Evolutionary conservation across 2,797 vertebrate species (phyloP).

Genomic region (Anomalospiza imberbis): DNA sequence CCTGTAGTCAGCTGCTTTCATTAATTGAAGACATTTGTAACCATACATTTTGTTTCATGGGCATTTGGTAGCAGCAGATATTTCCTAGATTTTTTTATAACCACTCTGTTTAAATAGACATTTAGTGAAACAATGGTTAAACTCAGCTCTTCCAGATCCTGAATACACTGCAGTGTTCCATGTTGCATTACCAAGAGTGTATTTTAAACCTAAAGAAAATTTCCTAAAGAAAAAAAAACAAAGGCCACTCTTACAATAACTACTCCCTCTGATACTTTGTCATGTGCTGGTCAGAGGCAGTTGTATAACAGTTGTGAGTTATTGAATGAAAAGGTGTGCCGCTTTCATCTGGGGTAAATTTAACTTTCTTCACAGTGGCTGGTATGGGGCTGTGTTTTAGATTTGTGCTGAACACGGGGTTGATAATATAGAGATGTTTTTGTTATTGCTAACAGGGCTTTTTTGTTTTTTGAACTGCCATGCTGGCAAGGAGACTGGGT

Average conservation of each 20-base stretch:
- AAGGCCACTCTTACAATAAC: background rate
- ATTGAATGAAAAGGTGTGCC: background rate
- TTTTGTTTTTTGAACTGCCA: background rate
- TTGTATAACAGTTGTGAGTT: background rate
- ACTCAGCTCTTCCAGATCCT: background rate
- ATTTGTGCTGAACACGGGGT: background rate
- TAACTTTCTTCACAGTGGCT: background rate
- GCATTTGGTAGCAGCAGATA: background rate
- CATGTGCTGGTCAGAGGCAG: background rate
- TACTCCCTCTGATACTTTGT: background rate
- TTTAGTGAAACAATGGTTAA: background rate
- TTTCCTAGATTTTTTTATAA: background rate
- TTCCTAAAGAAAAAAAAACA: background rate
- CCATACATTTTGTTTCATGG: background rate
- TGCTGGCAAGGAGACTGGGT: accelerated
- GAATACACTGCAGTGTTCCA: background rate
- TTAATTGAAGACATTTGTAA: background rate
- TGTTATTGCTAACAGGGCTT: background rate
- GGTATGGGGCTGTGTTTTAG: background rate
- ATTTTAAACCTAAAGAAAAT: background rate
- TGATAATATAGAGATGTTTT: background rate
- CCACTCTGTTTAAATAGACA: background rate
- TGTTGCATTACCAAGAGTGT: background rate
- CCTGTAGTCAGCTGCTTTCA: background rate
- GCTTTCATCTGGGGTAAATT: background rate